Conservation (phyloP, 2,113 vertebrate genomes). For the Otocyon megalotis region DNA sequence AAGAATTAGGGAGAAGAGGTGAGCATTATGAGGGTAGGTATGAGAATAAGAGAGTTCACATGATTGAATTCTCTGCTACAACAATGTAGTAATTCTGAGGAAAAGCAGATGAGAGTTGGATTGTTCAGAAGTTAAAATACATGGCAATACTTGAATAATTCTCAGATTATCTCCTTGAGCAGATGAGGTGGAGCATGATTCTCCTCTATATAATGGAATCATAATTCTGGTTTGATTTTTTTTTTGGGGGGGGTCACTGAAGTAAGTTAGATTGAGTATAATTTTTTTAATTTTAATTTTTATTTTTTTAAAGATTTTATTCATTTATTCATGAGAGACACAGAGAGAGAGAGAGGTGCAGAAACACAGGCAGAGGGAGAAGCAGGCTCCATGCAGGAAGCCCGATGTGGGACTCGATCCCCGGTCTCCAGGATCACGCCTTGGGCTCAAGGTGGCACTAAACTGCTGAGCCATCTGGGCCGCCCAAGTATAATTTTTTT, state of each 20-base stretch:
- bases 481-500: background rate
- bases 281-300: background rate
- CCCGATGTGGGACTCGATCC: no score
- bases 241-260: background rate
- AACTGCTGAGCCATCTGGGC: no score
- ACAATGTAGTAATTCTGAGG: conserved; percentile 1
- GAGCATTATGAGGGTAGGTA: background rate
- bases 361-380: no score
- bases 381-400: no score
- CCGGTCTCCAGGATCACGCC: no score
- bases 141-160: background rate
- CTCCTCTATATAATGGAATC: background rate
- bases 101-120: background rate
- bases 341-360: no score
- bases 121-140: background rate
- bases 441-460: no score
- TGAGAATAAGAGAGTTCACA: background rate
- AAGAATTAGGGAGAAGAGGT: background rate
- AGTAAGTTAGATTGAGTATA: background rate
- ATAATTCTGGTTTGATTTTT: background rate
- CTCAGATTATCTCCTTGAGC: background rate
- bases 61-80: conserved; percentile 22
- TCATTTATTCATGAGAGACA: no score
- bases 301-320: no score
- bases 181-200: background rate